A percentile compares a stretch with the other conserved stretches of the same genome.
These are phyloP conservation scores for Rafetus swinhoei DNA, from an alignment of 2,113 vertebrate species.

Conservation along the genomic window DNA sequence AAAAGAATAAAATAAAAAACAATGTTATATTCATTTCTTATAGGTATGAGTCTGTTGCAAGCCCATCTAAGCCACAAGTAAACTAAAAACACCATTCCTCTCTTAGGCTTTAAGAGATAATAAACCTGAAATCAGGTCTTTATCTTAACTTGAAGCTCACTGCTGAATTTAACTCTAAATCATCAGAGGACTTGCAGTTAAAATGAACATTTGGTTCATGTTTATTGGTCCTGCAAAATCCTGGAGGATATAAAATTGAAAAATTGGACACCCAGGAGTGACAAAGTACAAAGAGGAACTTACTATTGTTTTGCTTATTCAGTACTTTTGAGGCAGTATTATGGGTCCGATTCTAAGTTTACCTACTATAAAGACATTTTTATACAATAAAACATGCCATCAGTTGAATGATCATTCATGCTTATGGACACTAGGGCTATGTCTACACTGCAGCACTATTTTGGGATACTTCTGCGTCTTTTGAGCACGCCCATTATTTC, in stretches of 20 bases:
- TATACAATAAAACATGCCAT: background rate
- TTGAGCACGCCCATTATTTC: no score
- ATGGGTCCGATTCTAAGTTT: background rate
- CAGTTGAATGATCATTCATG: background rate
- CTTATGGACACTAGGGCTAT: no score
- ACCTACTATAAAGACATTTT: background rate
- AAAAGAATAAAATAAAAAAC: background rate
- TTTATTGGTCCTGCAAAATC: background rate
- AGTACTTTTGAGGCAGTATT: background rate
- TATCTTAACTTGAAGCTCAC: background rate
- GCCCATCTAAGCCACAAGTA: background rate
- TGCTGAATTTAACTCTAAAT: slow-evolving; percentile 8
- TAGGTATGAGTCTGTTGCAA: background rate
- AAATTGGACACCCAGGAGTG: background rate
- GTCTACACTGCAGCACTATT: no score
- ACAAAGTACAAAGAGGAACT: background rate
- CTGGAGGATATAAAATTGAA: background rate
- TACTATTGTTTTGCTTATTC: background rate
- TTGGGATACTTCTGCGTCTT: no score
- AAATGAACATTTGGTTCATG: background rate
- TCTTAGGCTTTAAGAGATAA: background rate
- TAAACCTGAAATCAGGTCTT: background rate
- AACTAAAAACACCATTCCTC: background rate
- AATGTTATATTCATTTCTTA: background rate
- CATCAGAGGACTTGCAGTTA: background rate